phyloP scores from a whole-genome alignment of 2,113 vertebrate species.

The Pogona vitticeps region DNA sequence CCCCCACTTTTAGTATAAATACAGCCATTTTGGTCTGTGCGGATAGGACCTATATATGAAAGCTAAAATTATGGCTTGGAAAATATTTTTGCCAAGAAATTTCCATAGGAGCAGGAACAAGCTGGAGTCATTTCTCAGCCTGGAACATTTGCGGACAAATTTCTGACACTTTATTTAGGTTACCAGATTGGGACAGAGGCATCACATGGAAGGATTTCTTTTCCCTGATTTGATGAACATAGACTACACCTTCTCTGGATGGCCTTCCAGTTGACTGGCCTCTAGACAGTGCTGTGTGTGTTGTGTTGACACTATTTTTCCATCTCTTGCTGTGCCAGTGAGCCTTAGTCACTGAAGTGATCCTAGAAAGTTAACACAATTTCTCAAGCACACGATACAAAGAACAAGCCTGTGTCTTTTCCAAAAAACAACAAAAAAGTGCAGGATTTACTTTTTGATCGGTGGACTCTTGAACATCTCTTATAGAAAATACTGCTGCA shows the following conservation, averaged over 20 bases:
- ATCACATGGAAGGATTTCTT: slow-evolving; percentile 8
- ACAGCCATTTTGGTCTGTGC: slow-evolving; percentile 49
- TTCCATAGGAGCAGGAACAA: slow-evolving; percentile 58
- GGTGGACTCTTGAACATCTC: not conserved
- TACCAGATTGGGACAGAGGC: not conserved
- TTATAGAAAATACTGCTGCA: not conserved
- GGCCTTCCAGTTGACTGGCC: slow-evolving; percentile 24
- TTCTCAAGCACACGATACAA: not conserved
- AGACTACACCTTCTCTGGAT: slow-evolving; percentile 3
- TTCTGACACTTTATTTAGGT: slow-evolving; percentile 13
- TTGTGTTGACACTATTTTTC: slow-evolving; percentile 8
- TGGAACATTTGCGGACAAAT: slow-evolving; percentile 48
- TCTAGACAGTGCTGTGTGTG: slow-evolving; percentile 1
- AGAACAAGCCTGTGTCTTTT: not conserved
- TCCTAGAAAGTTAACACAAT: slow-evolving; percentile 47
- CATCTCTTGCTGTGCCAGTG: slow-evolving; percentile 12
- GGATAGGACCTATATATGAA: slow-evolving; percentile 54
- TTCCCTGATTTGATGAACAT: not conserved
- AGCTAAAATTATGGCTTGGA: slow-evolving; percentile 65
- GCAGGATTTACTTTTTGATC: not conserved
- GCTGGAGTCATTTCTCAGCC: slow-evolving; percentile 44
- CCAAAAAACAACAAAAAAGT: not conserved
- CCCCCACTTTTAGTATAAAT: slow-evolving; percentile 58
- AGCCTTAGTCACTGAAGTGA: slow-evolving; percentile 43
- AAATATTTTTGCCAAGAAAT: slow-evolving; percentile 62